Evolutionary conservation across 2,797 vertebrate species (phyloP).

Genomic region (Cryptoprocta ferox): DNA sequence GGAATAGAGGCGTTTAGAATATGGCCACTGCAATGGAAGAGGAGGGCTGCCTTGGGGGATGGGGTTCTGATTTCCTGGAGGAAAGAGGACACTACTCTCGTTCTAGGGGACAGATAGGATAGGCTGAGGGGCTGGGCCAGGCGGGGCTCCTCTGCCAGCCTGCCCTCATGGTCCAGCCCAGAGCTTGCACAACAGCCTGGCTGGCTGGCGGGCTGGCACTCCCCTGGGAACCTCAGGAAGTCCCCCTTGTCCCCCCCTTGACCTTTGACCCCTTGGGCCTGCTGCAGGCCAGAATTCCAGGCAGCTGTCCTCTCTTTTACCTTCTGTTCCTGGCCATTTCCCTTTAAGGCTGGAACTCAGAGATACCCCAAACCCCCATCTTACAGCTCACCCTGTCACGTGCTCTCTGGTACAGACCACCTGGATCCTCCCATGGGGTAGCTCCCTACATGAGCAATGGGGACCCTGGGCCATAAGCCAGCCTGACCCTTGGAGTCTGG

Average conservation of each 20-base stretch:
- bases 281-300: conserved; percentile 60
- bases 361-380: neutral
- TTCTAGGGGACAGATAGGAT: neutral
- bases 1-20: neutral
- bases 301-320: conserved; percentile 62
- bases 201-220: conserved; percentile 66
- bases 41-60: neutral
- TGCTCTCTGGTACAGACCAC: neutral
- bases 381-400: neutral
- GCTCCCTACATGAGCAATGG: neutral
- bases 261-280: conserved; percentile 61
- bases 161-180: conserved; percentile 15
- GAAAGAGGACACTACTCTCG: neutral
- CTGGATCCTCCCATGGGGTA: neutral
- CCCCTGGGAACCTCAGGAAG: conserved; percentile 77
- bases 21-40: neutral
- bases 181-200: conserved; percentile 72
- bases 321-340: conserved; percentile 56
- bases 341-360: conserved; percentile 22
- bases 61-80: neutral
- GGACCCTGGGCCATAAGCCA: neutral
- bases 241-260: conserved; percentile 67
- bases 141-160: conserved; percentile 36
- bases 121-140: neutral
- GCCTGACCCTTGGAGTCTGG: neutral